Base-by-base conservation (phyloP, 2,797 vertebrate genomes). In the Myioborus melanocephalus region DNA sequence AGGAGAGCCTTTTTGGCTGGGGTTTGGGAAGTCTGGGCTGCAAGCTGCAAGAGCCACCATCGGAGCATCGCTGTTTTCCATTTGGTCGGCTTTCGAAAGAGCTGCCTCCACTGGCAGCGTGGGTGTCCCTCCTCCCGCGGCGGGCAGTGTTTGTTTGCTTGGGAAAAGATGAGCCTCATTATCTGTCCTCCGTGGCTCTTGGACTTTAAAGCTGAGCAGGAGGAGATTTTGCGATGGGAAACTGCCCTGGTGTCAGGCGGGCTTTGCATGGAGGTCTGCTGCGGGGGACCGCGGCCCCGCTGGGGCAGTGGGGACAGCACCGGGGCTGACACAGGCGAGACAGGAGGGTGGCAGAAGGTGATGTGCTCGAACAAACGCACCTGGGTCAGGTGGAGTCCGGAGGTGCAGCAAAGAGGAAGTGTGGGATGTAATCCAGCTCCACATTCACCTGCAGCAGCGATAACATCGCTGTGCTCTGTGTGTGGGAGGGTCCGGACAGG, bases 81-180 rank as follows among this genome's bases (percentile, higher is more conserved):
- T 94, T 89, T 89, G 89, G 37, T 85, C 8, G 24, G n/a, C 52
- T 95, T 94, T 93, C 11, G 35, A 95, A 92, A 92, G 79, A 92
- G 79, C 84, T 83, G 87, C 64, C 75, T 87, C 64, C 64, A 3
- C 28, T 64, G 92, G 78, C 89, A 87, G 94, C 41, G 1, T 81
- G 77, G 76, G 86, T 71, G 41, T 68, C 16, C 28, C 47, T 47
- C 55, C 66, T 66, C 75, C 87, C 2, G 9, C 11, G 0, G 78
- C 6, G 2, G 84, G 79, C 89, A 70, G 68, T 12, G 32, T 87
- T 93, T 92, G 93, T 93, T 96, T 95, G 60, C 79, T 93, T 91
- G 89, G 91, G 93, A 96, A 93, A 92, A 87, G 96, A 94, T 73
- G 94, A 93, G 69, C 76, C 89, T 95, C 94, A 83, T 95, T 94